phyloP scores from a whole-genome alignment of 2,888 invertebrate species.

The Dicranocentrus wangi region DNA sequence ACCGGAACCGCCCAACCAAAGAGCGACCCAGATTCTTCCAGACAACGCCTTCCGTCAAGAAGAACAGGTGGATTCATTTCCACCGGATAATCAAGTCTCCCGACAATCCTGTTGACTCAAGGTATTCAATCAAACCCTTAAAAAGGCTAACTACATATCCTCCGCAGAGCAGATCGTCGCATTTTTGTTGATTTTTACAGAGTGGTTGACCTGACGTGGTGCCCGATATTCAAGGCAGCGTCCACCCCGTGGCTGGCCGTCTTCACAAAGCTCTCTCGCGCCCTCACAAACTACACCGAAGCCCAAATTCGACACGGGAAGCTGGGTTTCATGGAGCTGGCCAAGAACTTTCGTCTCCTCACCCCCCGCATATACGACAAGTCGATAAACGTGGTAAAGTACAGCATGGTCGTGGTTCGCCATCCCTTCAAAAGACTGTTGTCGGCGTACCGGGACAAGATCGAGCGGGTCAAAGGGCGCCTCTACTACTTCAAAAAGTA shows the following conservation, averaged over 20 bases:
- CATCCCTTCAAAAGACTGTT: slow-evolving; percentile 70
- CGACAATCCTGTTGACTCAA: not conserved
- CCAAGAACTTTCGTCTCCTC: slow-evolving; percentile 62
- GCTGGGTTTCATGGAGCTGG: slow-evolving; percentile 67
- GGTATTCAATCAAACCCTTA: not conserved
- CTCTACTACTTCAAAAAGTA: slow-evolving; percentile 66
- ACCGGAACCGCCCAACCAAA: not conserved
- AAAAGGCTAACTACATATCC: not conserved
- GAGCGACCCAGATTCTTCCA: slow-evolving; percentile 33
- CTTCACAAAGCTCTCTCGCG: slow-evolving; percentile 60
- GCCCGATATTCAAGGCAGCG: slow-evolving; percentile 72
- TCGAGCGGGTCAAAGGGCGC: slow-evolving; percentile 69
- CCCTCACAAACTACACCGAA: slow-evolving; percentile 66
- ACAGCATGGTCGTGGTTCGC: slow-evolving; percentile 69
- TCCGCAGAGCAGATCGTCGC: not conserved
- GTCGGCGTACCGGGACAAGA: slow-evolving; percentile 70
- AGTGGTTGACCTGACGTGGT: slow-evolving; percentile 66
- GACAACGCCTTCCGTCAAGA: slow-evolving; percentile 13
- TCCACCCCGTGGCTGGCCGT: slow-evolving; percentile 70
- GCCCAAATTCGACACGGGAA: slow-evolving; percentile 61
- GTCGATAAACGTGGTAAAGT: slow-evolving; percentile 29
- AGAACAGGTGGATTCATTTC: slow-evolving; percentile 46
- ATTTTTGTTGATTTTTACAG: not conserved
- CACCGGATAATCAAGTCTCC: slow-evolving; percentile 42
- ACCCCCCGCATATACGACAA: slow-evolving; percentile 37